Evolutionary conservation across 2,113 vertebrate species (phyloP).

Genomic region (Castor canadensis): DNA sequence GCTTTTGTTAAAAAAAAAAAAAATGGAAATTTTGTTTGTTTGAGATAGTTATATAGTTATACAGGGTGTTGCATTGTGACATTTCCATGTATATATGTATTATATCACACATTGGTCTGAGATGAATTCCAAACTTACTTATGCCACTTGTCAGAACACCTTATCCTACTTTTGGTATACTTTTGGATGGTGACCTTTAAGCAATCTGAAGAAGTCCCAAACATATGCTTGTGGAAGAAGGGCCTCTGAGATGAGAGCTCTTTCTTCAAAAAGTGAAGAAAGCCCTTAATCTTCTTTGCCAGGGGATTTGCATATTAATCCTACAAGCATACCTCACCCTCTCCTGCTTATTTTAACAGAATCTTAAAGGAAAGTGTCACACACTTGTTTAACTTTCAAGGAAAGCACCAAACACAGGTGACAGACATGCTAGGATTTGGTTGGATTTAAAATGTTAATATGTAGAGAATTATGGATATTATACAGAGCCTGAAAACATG

Average conservation of each 20-base stretch:
- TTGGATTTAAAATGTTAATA: constrained; percentile 56
- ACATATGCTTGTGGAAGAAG: neutral
- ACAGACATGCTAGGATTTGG: constrained; percentile 21
- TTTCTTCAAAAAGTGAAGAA: constrained; percentile 21
- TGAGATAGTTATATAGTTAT: too few species aligned
- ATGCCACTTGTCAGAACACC: neutral
- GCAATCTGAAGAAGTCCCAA: neutral
- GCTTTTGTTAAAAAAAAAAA: too few species aligned
- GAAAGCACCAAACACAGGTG: neutral
- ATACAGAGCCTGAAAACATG: neutral
- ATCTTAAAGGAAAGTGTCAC: neutral
- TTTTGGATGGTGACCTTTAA: too few species aligned
- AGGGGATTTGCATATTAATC: neutral
- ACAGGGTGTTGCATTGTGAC: too few species aligned
- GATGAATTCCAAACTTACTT: neutral
- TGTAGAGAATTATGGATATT: constrained; percentile 44
- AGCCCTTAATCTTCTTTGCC: neutral
- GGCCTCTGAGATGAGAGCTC: neutral
- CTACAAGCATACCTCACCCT: neutral
- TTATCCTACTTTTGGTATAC: too few species aligned
- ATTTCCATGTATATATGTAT: too few species aligned
- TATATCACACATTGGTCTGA: neutral
- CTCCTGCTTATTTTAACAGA: constrained; percentile 9
- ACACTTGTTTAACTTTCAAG: constrained; percentile 21
- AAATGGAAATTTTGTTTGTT: too few species aligned